These are phyloP conservation scores for Machaerirhynchus nigripectus DNA, from an alignment of 2,113 vertebrate species.

Conservation along the genomic window DNA sequence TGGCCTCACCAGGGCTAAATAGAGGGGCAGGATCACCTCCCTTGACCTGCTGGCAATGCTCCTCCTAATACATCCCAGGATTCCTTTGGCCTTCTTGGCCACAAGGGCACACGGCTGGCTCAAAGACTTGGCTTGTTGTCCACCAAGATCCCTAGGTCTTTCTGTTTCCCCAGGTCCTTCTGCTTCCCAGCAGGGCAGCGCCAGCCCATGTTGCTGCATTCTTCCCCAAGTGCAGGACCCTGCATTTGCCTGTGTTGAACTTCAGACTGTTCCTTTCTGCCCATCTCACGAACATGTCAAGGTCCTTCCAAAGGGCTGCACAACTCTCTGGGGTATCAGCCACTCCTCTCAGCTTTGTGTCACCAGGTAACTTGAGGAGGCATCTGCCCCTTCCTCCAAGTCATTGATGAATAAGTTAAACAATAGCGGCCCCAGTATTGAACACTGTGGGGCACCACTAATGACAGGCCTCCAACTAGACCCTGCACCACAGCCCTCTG, in stretches of 20 bases:
- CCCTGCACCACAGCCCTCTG: background rate
- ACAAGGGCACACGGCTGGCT: background rate
- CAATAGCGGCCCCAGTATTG: background rate
- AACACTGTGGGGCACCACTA: too few species aligned
- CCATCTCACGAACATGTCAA: fast-evolving
- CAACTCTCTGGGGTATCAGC: background rate
- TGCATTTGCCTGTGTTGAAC: background rate
- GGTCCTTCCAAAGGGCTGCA: background rate
- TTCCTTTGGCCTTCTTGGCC: background rate
- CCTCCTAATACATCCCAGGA: background rate
- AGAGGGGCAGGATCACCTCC: background rate
- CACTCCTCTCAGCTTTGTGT: background rate
- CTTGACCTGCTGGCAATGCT: background rate
- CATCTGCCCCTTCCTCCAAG: background rate
- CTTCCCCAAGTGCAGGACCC: background rate
- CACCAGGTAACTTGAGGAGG: background rate
- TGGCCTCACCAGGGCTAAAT: background rate
- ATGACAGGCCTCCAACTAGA: background rate
- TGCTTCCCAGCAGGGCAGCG: background rate
- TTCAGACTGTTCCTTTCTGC: background rate
- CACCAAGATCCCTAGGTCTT: background rate
- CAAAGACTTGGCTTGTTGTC: fast-evolving
- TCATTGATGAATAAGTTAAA: background rate
- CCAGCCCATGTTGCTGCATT: background rate
- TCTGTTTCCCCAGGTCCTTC: background rate